Evolutionary conservation across 37 sponge, comb jelly and placozoan species (phyloP).

Genomic region (Diacarnus erythraeanus): DNA sequence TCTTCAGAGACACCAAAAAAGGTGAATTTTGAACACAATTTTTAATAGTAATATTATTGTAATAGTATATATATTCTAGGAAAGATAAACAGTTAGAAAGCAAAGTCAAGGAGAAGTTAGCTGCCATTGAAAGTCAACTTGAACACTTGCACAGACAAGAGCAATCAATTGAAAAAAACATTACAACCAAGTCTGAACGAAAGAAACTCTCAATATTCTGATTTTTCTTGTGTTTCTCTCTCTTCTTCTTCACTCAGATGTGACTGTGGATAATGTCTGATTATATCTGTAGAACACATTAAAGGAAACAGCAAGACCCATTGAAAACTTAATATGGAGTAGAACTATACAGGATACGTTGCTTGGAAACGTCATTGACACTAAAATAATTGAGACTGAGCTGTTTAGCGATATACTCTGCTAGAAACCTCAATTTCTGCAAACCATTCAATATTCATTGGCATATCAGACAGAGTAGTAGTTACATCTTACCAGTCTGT

Average conservation of each 20-base stretch:
- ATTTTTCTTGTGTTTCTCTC: not conserved
- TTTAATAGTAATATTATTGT: no score
- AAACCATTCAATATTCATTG: not conserved
- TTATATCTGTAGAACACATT: not conserved
- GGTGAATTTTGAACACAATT: not conserved
- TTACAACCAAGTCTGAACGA: slow-evolving; percentile 42
- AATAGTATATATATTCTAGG: no score
- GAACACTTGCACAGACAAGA: slow-evolving; percentile 38
- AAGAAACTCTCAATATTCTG: slow-evolving; percentile 60
- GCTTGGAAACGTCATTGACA: slow-evolving; percentile 32
- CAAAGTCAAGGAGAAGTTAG: slow-evolving; percentile 33
- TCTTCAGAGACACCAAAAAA: slow-evolving; percentile 52
- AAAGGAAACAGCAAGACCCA: not conserved
- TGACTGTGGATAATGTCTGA: not conserved
- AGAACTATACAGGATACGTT: slow-evolving; percentile 51
- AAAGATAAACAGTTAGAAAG: slow-evolving; percentile 51
- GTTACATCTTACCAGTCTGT: slow-evolving; percentile 39
- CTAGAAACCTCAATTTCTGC: slow-evolving; percentile 36
- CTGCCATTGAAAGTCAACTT: slow-evolving; percentile 8
- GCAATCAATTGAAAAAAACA: slow-evolving; percentile 12
- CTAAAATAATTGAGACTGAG: slow-evolving; percentile 60
- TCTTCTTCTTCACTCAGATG: slow-evolving; percentile 5
- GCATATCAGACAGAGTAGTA: no score
- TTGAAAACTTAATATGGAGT: not conserved
- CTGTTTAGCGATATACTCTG: slow-evolving; percentile 16